Percentiles rank a stretch among this genome's conserved stretches.
phyloP scores from a whole-genome alignment of 2,888 invertebrate species.

The Tanaodytes sp. region DNA sequence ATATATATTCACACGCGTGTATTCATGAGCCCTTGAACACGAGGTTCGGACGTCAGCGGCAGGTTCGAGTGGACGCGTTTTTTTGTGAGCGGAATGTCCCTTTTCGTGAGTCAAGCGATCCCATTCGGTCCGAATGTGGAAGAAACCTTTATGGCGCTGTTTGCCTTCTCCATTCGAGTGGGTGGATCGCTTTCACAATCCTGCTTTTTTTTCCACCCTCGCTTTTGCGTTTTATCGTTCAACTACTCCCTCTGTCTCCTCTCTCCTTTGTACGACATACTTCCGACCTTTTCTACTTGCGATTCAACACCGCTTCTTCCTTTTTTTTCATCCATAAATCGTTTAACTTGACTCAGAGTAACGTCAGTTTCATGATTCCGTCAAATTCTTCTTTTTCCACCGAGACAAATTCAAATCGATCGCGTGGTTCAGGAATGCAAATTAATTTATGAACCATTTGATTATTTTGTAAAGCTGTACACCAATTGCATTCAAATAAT shows the following conservation, averaged over 20 bases:
- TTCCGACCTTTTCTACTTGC: constrained; percentile 14
- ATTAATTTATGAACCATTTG: no score
- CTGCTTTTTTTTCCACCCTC: constrained; percentile 56
- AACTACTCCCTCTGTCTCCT: constrained; percentile 53
- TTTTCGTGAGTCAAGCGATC: constrained; percentile 59
- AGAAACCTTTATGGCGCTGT: constrained; percentile 67
- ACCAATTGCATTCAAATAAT: no score
- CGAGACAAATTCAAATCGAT: no score
- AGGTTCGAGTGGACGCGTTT: constrained; percentile 65
- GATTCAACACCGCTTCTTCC: constrained; percentile 3
- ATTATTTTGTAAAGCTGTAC: no score
- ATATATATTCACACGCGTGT: constrained; percentile 41
- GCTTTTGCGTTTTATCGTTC: constrained; percentile 55
- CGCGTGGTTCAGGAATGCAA: no score
- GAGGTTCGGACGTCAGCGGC: constrained; percentile 61
- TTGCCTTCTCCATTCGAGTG: constrained; percentile 64
- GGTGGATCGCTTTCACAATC: constrained; percentile 60
- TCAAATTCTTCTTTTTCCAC: no score
- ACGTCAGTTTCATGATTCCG: no score
- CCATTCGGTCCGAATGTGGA: constrained; percentile 59
- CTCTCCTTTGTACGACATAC: constrained; percentile 46
- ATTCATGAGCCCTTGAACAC: constrained; percentile 50
- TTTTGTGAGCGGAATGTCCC: constrained; percentile 54
- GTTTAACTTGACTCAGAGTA: constrained; percentile 29
- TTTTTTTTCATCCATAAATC: constrained; percentile 39